phyloP scores from a whole-genome alignment of 2,113 vertebrate genomes.

The Cinclus cinclus region DNA sequence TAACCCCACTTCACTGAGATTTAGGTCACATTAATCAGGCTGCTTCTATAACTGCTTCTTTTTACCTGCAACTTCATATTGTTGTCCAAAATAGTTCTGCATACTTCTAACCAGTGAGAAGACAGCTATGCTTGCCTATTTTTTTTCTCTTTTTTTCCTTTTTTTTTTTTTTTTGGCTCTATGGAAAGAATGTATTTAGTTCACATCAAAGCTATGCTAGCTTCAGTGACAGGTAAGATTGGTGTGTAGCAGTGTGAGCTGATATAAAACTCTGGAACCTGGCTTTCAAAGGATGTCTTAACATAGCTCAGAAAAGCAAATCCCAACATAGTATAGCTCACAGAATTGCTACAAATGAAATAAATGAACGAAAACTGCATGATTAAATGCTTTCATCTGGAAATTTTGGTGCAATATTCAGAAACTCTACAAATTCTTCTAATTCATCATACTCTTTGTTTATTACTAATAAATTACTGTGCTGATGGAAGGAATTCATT shows the following conservation, averaged over 20 bases:
- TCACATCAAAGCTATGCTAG: conserved; percentile 47
- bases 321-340: conserved; percentile 22
- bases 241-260: conserved; percentile 12
- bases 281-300: conserved; percentile 34
- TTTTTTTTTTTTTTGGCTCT: not conserved
- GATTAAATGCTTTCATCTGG: conserved; percentile 80
- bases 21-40: not conserved
- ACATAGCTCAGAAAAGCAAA: conserved; percentile 54
- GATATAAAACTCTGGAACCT: conserved; percentile 14
- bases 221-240: conserved; percentile 7
- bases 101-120: not conserved
- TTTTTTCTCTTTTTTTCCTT: not conserved
- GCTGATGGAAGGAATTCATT: conserved; percentile 84
- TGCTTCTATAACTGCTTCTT: not conserved
- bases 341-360: conserved; percentile 59
- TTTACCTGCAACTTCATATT: not conserved
- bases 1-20: not conserved
- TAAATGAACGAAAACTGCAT: conserved; percentile 73
- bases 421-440: conserved; percentile 74
- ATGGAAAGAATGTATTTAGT: conserved; percentile 35
- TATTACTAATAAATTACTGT: conserved; percentile 84
- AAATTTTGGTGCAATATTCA: conserved; percentile 78
- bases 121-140: not conserved
- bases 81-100: conserved; percentile 1
- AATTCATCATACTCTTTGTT: conserved; percentile 86